Base-by-base conservation (phyloP, 2,113 vertebrate genomes). In the Boulengeromyrus knoepffleri region DNA sequence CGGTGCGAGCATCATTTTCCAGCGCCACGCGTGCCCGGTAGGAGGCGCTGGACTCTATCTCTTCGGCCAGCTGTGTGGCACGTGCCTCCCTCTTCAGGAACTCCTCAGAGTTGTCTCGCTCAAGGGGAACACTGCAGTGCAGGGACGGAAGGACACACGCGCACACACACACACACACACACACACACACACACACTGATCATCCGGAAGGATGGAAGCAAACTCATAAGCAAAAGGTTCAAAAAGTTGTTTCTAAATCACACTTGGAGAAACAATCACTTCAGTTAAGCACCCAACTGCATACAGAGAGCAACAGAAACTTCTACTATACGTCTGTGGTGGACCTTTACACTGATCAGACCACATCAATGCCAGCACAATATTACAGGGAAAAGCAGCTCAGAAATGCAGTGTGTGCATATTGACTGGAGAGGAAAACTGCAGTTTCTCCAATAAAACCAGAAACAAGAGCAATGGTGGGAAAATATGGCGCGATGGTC, bases 41-140 rank as follows among this genome's bases (percentile, higher is more conserved):
- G 83, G 98, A 97, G 92, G 98, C 96, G 92, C 98, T 99, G 94
- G 98, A 98, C 96, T 99, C 98, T 77, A 99, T 99, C 96, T 99
- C 99, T 93, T 99, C 98, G n/a, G 99, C 99, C 95, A 99, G 96
- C 94, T 98, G 98, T 90, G 98, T 97, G 90, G 98, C 99, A 91
- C 99, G 97, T 53, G 98, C 98, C 95, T 99, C 98, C 86, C 98
- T 97, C 96, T 99, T 99, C 93, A 98, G 97, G 95, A 97, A 99
- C 95, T 99, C 99, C 93, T 99, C 99, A 0, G 99, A 99, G 95
- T 98, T 98, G 95, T 99, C 98, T 91, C 98, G 97, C 95, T 99
- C 99, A 95, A 99, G 95, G 89, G 99, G 97, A 91, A 99, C 98
- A 89, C 98, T 99, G 94, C 17, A 80, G 31, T 7, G 36, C 27